Conservation (phyloP, 2,888 invertebrate genomes). For the Pyrochroa serraticornis region DNA sequence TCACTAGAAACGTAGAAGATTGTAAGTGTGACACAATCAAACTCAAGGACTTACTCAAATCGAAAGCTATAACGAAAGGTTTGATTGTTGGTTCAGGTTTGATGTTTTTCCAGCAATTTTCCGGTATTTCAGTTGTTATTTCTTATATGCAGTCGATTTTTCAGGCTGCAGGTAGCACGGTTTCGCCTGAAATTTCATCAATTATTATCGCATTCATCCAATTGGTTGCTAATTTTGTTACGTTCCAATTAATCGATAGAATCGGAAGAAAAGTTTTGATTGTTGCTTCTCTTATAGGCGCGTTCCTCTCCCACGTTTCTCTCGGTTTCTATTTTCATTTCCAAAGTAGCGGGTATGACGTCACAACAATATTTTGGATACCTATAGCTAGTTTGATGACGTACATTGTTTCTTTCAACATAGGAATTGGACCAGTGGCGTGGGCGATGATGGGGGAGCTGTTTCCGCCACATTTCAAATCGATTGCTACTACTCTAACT, state of each 20-base stretch:
- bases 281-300: constrained; percentile 70
- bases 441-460: constrained; percentile 82
- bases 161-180: constrained; percentile 65
- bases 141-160: constrained; percentile 77
- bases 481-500: constrained; percentile 73
- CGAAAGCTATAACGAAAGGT: constrained; percentile 73
- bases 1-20: constrained; percentile 59
- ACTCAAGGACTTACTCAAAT: constrained; percentile 66
- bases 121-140: constrained; percentile 77
- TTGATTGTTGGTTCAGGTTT: constrained; percentile 74
- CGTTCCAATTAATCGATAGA: constrained; percentile 78
- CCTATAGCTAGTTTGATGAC: constrained; percentile 12
- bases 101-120: constrained; percentile 80
- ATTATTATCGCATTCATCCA: constrained; percentile 79
- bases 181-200: constrained; percentile 70
- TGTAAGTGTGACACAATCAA: constrained; percentile 57
- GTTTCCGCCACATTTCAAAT: constrained; percentile 78
- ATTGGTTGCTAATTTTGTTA: constrained; percentile 71
- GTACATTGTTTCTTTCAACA: constrained; percentile 15
- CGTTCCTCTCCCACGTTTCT: constrained; percentile 65
- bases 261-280: constrained; percentile 75
- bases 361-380: constrained; percentile 41
- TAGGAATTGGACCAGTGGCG: constrained; percentile 57
- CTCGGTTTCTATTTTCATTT: constrained; percentile 57
- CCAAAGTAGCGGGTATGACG: constrained; percentile 63